Conservation (phyloP, 2,888 invertebrate genomes). For the Cheilosia soror region DNA sequence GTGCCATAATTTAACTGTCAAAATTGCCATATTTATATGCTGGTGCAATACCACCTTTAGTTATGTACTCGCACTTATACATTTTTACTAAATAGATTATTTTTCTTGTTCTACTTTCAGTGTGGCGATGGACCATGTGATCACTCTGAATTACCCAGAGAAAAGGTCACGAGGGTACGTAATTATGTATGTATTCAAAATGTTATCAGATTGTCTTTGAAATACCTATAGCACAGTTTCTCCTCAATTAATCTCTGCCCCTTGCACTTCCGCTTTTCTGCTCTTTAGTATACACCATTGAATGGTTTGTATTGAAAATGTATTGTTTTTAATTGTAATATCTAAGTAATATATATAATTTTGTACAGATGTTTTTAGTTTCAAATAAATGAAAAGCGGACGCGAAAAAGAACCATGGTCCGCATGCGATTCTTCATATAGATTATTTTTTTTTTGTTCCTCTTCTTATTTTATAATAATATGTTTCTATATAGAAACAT, state of each 20-base stretch:
- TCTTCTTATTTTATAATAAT: no score
- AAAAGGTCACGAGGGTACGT: conserved; percentile 83
- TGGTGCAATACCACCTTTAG: no score
- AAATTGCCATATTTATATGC: no score
- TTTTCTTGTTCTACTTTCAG: conserved; percentile 74
- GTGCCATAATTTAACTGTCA: no score
- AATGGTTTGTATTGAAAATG: conserved; percentile 54
- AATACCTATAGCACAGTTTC: conserved; percentile 54
- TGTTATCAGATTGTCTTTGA: conserved; percentile 63
- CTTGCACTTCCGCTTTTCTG: conserved; percentile 52
- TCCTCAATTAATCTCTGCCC: conserved; percentile 45
- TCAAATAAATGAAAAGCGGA: not conserved
- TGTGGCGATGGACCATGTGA: conserved; percentile 84
- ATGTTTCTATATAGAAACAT: no score
- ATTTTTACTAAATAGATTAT: not conserved
- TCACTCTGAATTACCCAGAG: conserved; percentile 82
- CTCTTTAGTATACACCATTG: conserved; percentile 32
- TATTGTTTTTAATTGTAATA: not conserved
- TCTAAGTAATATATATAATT: not conserved
- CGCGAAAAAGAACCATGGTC: no score
- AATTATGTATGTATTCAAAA: conserved; percentile 72
- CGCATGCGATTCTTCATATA: no score
- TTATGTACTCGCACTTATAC: no score
- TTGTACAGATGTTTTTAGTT: not conserved
- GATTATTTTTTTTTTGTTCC: no score